Base-by-base conservation (phyloP, 2,888 invertebrate species). In the Eumacrocentrus americanus region DNA sequence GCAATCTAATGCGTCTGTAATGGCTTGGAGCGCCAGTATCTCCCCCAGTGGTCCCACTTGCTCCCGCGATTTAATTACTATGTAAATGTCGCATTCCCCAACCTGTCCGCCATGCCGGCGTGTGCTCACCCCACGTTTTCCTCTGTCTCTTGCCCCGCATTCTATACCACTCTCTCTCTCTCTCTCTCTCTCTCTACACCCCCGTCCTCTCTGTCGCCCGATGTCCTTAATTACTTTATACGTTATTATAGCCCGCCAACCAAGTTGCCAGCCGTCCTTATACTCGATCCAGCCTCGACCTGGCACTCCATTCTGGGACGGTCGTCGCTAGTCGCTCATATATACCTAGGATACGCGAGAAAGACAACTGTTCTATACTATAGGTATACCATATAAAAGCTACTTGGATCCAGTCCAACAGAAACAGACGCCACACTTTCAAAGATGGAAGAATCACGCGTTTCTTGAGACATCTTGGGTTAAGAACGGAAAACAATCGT, bases 151-250 rank as follows among this genome's bases (percentile, higher is more conserved):
- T 47, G 46, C 57, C 35, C 54, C 37, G 60, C 47, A 62, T 62
- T 59, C 58, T 60, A 58, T 57, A 59, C 59, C 12, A 25, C 56
- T 57, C 22, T 53, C 54, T 42, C 34, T 38, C 22, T 54, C 55
- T 12, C 38, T 42, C 58, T 50, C 50, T 22, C 53, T 42, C 54
- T 50, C 38, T 25, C 50, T 55, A 38, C 55, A 12, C 53, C 58
- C 52, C 55, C 65, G 62, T 65, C 52, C 40, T 69, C 65, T 66
- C 76, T 77, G 78, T 76, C 79, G 74, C 80, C 80, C 78, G 78
- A 79, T 80, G 80, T 79, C 80, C 80, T 80, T 80, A 79, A 80
- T 80, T 80, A 79, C 80, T 79, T 80, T 79, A 78, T 79, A 79
- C 79, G 78, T 79, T 79, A 78, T 80, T 78, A 78, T 78, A 72